Evolutionary conservation across 1,140 invertebrate species (phyloP).

Genomic region (Pseudomyrmex cubaensis): DNA sequence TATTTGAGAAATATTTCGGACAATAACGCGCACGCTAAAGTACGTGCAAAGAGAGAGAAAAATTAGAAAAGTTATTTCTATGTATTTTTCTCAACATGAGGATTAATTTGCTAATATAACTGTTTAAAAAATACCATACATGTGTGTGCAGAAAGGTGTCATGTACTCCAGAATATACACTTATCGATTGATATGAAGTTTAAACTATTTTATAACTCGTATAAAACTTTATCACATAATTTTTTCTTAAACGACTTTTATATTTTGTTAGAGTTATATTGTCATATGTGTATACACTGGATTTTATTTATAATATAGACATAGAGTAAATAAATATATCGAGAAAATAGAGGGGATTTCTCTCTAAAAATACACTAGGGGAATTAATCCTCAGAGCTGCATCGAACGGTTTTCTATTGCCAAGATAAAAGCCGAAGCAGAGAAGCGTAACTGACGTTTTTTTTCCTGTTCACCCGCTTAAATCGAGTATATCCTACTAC

Average conservation of each 20-base stretch:
- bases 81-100: neutral
- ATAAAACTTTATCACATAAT: neutral
- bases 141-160: too few species aligned
- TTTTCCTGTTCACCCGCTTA: slow-evolving; percentile 16
- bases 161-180: neutral
- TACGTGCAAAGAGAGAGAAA: slow-evolving; percentile 21
- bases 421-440: slow-evolving; percentile 30
- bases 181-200: neutral
- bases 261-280: neutral
- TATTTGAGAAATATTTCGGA: slow-evolving; percentile 17
- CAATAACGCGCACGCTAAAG: neutral
- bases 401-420: slow-evolving; percentile 37
- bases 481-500: slow-evolving; percentile 6
- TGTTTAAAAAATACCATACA: too few species aligned
- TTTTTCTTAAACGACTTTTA: slow-evolving; percentile 14
- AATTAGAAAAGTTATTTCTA: slow-evolving; percentile 15
- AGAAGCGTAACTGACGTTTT: slow-evolving; percentile 25
- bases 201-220: neutral
- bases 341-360: neutral
- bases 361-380: slow-evolving; percentile 18
- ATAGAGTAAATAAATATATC: neutral
- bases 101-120: too few species aligned
- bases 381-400: slow-evolving; percentile 33
- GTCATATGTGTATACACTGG: neutral
- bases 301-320: neutral